phyloP scores from a whole-genome alignment of 2,888 invertebrate genomes.

The Melanchra persicariae region DNA sequence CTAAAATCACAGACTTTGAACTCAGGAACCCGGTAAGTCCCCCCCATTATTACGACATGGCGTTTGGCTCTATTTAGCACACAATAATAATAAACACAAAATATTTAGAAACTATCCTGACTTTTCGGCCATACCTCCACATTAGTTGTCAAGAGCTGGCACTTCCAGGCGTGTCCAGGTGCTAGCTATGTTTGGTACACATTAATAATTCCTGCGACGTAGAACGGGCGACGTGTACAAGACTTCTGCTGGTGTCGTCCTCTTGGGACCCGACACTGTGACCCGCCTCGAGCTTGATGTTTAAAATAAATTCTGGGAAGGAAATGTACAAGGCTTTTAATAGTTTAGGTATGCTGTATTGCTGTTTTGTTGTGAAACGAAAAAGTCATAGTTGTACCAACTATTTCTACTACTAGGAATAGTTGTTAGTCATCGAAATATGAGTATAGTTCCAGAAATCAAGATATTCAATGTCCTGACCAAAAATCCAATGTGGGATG shows the following conservation, averaged over 20 bases:
- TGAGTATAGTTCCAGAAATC: no score
- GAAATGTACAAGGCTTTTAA: conserved; percentile 19
- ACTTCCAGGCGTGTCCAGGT: conserved; percentile 47
- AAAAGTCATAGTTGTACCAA: no score
- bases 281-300: conserved; percentile 8
- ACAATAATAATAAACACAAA: background rate
- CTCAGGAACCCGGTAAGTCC: no score
- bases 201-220: conserved; percentile 71
- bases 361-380: background rate
- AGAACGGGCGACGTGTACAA: conserved; percentile 57
- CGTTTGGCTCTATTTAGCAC: conserved; percentile 11
- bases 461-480: no score
- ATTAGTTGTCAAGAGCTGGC: conserved; percentile 28
- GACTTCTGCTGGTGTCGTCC: conserved; percentile 35
- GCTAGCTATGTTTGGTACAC: conserved; percentile 59
- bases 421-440: no score
- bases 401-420: no score
- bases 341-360: conserved; percentile 8
- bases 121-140: conserved; percentile 16
- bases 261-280: conserved; percentile 29
- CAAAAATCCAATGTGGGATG: no score
- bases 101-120: background rate
- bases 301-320: conserved; percentile 29
- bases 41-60: no score
- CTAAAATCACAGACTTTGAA: no score